Evolutionary conservation across 2,113 vertebrate genomes (phyloP).

Genomic region (Nanorana parkeri): DNA sequence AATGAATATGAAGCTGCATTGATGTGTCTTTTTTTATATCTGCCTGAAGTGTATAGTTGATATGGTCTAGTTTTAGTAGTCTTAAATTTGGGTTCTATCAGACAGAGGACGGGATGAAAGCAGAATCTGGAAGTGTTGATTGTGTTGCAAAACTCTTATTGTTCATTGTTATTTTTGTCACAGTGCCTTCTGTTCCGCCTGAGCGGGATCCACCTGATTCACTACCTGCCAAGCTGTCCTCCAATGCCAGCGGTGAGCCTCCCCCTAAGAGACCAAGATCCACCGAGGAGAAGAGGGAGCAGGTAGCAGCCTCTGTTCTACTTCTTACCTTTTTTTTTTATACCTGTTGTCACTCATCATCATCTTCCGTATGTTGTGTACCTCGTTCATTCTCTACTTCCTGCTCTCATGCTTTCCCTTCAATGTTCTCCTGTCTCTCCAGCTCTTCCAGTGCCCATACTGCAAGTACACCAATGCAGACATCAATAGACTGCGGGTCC

Average conservation of each 20-base stretch:
- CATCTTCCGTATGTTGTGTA: too few relatives aligned
- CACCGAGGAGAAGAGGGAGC: slow-evolving; percentile 90
- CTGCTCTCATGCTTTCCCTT: neutral
- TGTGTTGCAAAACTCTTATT: too few relatives aligned
- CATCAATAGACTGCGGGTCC: slow-evolving; percentile 93
- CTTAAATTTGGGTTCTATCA: too few relatives aligned
- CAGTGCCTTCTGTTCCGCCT: slow-evolving; percentile 81
- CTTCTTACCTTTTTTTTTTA: neutral
- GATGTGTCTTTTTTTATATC: too few relatives aligned
- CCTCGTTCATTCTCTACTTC: neutral
- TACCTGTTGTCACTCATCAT: neutral
- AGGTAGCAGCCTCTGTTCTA: slow-evolving; percentile 75
- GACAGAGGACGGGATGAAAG: too few relatives aligned
- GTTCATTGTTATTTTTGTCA: neutral
- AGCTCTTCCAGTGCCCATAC: slow-evolving; percentile 98
- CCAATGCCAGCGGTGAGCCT: slow-evolving; percentile 84
- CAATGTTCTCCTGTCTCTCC: slow-evolving; percentile 33
- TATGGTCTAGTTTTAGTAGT: too few relatives aligned
- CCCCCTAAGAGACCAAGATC: slow-evolving; percentile 88
- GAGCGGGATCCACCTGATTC: slow-evolving; percentile 83
- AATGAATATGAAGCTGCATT: too few relatives aligned
- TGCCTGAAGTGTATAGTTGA: too few relatives aligned
- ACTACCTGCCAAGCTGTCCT: slow-evolving; percentile 82
- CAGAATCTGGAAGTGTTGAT: too few relatives aligned
- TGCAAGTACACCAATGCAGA: slow-evolving; percentile 97